Evolutionary conservation across 2,888 invertebrate genomes (phyloP), one percentile per base, ranked within the genome.

Genomic region (Flabesymbios commensalis): DNA sequence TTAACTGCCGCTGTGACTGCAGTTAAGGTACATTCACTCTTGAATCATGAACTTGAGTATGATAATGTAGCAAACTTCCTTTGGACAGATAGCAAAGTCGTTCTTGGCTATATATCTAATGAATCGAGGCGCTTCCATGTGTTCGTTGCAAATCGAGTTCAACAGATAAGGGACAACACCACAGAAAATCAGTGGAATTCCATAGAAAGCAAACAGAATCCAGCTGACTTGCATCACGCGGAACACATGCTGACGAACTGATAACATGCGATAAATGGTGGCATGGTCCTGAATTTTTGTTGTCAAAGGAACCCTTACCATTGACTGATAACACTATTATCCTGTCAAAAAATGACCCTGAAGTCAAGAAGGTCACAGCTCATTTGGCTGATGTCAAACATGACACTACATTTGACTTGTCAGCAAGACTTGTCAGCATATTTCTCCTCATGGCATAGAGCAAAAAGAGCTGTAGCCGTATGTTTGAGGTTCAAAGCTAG

Each of bases 141-240:
- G 0, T 73, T 66, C 54, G 72, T 74, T 19, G 69, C 69, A 1
- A 74, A 72, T 57, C 42, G 72, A n/a, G 64, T 74, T 7, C 66
- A 69, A 39, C 48, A 55, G 24, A 70, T 72, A n/a, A 51, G 64
- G 19, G 61, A 72, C 36, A 3, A 24, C 19, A 32, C 19, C 2
- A 54, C 67, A 28, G 43, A 57, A 3, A 43, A 62, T n/a, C 70
- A 72, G 48, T 73, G 71, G 71, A 32, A 33, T 3, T 65, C 71
- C 48, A 53, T 73, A 3, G 36, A 56, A 0, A 59, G 71, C 2
- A 45, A 59, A 7, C 42, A 47, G 3, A 71, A 74, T 43, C 69
- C 68, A n/a, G 73, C 73, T 19, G 72, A 72, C n/a, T n/a, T n/a
- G n/a, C n/a, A n/a, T n/a, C n/a, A n/a, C n/a, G n/a, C n/a, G n/a